These are phyloP conservation scores for Odobenus rosmarus DNA, from an alignment of 2,113 vertebrate genomes.

Conservation along the genomic window DNA sequence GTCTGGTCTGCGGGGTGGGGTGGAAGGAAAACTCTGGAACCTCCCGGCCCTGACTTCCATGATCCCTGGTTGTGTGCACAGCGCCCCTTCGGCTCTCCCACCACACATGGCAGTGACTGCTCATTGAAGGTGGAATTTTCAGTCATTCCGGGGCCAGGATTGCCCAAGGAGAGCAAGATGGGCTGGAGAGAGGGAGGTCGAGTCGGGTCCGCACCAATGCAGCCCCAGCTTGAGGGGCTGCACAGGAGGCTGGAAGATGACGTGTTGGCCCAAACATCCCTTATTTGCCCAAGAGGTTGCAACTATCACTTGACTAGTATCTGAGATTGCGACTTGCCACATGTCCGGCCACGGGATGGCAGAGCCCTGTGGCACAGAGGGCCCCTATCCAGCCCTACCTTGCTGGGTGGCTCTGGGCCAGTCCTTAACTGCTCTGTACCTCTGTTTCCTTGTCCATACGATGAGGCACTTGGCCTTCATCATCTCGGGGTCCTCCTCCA, in stretches of 20 bases:
- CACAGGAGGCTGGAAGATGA: too few species aligned
- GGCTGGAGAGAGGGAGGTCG: not conserved
- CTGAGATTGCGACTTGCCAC: not conserved
- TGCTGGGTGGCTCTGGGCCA: not conserved
- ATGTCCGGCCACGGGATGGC: not conserved
- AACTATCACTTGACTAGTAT: not conserved
- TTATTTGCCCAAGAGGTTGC: not conserved
- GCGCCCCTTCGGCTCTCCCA: not conserved
- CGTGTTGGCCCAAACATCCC: not conserved
- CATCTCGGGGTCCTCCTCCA: not conserved
- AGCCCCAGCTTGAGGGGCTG: not conserved
- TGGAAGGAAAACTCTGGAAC: not conserved
- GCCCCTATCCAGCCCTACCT: not conserved
- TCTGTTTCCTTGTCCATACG: not conserved
- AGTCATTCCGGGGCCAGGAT: not conserved
- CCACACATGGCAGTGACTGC: too few species aligned
- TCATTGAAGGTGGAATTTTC: not conserved
- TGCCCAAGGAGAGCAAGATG: not conserved
- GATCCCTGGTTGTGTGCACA: not conserved
- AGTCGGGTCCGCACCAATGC: not conserved
- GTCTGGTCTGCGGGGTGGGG: not conserved
- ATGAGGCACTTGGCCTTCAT: not conserved
- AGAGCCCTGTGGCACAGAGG: not conserved
- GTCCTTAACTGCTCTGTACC: not conserved
- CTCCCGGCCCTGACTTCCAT: not conserved